Evolutionary conservation across 2,888 invertebrate species (phyloP), one percentile per base, ranked within the genome.

Genomic region (Zele albiditarsus): DNA sequence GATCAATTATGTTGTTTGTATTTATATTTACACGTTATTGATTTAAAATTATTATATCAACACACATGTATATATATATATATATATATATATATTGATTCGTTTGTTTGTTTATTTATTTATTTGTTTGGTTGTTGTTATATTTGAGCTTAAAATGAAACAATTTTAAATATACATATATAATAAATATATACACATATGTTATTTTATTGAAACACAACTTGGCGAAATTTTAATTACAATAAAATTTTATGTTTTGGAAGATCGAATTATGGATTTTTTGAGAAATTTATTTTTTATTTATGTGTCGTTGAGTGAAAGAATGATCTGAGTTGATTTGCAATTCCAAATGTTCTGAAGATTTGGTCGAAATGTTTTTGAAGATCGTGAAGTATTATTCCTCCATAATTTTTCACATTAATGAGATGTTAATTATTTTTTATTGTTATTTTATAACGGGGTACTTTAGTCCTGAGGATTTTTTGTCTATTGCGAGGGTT

Each of bases 61-160:
- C 23, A 53, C 20, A n/a, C 20, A 74, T 68, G 46, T 65, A 31
- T 46, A 42, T 38, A 71, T 58, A 75, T 62, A 58, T 75, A 63
- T 68, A 71, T 65, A 60, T 71, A 12, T 2, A 12, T 62, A 6
- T 14, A 28, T 5, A 25, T 62, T 62, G 1, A 6, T 62, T 57
- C 12, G 5, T 25, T 28, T 28, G 16, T 62, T 62, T 31, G 5
- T 27, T 62, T 28, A 2, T 46, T 58, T 38, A 23, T 16, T 12
- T 25, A 1, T 71, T 68, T 46, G 0, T 73, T 28, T 67, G 53
- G 58, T 33, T 60, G 63, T 25, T 66, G 20, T 27, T 31, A 33
- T 28, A 69, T 25, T 70, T 16, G 14, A 63, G 49, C 46, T 31
- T 16, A 4, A 60, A 67, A 60, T 8, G 28, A 46, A 66, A 27